phyloP scores from a whole-genome alignment of 2,888 invertebrate species.

The Acrobasis repandana region DNA sequence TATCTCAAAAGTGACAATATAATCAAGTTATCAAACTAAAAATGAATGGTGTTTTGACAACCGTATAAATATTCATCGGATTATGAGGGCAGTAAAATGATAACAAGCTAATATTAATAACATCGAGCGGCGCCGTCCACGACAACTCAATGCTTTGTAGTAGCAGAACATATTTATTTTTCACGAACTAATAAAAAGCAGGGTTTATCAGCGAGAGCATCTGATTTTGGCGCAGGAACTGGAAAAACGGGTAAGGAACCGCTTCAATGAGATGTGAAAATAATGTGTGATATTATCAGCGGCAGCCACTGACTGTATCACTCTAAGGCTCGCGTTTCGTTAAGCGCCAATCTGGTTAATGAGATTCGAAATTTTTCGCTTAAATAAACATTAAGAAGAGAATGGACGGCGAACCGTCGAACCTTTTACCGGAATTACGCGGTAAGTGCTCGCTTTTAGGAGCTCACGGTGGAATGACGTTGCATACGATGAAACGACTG shows the following conservation, averaged over 20 bases:
- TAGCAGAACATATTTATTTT: constrained; percentile 34
- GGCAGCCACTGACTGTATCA: constrained; percentile 49
- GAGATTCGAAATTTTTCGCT: constrained; percentile 74
- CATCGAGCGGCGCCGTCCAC: constrained; percentile 23
- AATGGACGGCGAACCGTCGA: constrained; percentile 60
- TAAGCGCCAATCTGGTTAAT: constrained; percentile 72
- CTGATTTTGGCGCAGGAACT: constrained; percentile 61
- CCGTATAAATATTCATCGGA: constrained; percentile 18
- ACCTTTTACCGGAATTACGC: constrained; percentile 77
- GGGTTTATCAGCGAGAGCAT: constrained; percentile 58
- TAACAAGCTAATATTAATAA: constrained; percentile 27
- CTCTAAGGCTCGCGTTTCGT: constrained; percentile 66
- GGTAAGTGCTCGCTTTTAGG: constrained; percentile 69
- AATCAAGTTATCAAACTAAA: constrained; percentile 13
- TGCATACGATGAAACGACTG: constrained; percentile 42
- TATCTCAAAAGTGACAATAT: constrained; percentile 13
- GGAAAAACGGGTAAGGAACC: constrained; percentile 65
- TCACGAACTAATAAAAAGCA: constrained; percentile 51
- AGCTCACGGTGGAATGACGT: constrained; percentile 46
- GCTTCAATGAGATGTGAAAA: constrained; percentile 68
- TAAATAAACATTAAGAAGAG: constrained; percentile 76
- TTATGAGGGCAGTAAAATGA: constrained; percentile 27
- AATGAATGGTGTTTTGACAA: constrained; percentile 17
- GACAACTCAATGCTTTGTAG: constrained; percentile 21
- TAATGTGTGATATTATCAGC: constrained; percentile 70